phyloP scores from a whole-genome alignment of 2,797 vertebrate species.

The Loris lydekkerianus region DNA sequence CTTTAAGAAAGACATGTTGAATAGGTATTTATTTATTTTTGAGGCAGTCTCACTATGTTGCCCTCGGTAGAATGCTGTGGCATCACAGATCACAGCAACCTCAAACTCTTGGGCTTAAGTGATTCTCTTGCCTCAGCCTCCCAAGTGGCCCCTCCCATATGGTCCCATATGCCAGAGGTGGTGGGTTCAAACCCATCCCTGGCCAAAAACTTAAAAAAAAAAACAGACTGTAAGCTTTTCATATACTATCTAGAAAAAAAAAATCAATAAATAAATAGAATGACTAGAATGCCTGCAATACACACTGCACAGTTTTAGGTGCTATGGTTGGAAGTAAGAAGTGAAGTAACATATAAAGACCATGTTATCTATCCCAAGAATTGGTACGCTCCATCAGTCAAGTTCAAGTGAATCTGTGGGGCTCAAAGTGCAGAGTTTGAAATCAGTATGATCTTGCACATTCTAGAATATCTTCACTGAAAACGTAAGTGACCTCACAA shows the following conservation, averaged over 20 bases:
- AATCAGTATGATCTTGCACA: background rate
- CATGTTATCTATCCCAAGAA: background rate
- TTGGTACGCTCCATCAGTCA: background rate
- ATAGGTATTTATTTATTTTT: background rate
- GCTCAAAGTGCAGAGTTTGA: background rate
- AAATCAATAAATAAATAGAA: background rate
- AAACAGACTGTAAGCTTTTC: background rate
- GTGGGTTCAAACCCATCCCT: too few relatives aligned
- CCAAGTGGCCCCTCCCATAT: too few relatives aligned
- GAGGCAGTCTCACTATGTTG: too few relatives aligned
- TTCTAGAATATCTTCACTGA: background rate
- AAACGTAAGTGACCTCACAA: background rate
- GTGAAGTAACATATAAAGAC: background rate
- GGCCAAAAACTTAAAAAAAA: too few relatives aligned
- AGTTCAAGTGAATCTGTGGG: background rate
- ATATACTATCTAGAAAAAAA: background rate
- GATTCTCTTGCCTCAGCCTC: too few relatives aligned
- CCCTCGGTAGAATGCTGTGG: too few relatives aligned
- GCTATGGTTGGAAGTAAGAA: background rate
- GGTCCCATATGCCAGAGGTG: too few relatives aligned
- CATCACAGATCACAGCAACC: too few relatives aligned
- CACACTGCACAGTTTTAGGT: background rate
- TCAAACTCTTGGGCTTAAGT: too few relatives aligned
- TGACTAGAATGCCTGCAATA: background rate
- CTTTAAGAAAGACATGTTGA: constrained; percentile 2